phyloP scores from a whole-genome alignment of 2,888 invertebrate genomes.

The Chrysopilus asiliformis region DNA sequence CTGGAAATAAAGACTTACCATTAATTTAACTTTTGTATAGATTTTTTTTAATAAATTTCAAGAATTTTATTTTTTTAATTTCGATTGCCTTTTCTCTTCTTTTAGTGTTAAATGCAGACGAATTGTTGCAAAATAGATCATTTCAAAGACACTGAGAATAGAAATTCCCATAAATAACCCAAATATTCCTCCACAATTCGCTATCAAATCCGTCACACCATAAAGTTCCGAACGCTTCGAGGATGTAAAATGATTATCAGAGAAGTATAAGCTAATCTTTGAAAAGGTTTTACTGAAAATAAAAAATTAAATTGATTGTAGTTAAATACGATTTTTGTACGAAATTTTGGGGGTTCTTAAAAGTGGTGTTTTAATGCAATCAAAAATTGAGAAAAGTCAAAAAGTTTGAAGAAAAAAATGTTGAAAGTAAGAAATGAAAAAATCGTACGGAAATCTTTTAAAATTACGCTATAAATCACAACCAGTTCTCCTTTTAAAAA shows the following conservation, averaged over 20 bases:
- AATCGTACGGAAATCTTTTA: too few relatives aligned
- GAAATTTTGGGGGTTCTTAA: too few relatives aligned
- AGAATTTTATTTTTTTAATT: background rate
- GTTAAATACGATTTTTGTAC: too few relatives aligned
- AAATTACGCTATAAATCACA: too few relatives aligned
- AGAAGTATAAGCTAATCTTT: conserved; percentile 41
- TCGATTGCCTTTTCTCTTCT: background rate
- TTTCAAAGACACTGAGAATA: conserved; percentile 27
- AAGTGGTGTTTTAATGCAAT: too few relatives aligned
- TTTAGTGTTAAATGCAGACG: conserved; percentile 30
- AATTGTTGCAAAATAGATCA: conserved; percentile 35
- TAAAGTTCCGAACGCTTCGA: conserved; percentile 46
- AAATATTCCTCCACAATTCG: conserved; percentile 47
- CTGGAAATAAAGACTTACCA: too few relatives aligned
- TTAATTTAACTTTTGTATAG: too few relatives aligned
- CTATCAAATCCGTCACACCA: conserved; percentile 46
- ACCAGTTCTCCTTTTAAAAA: too few relatives aligned
- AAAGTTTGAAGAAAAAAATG: too few relatives aligned
- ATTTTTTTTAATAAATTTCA: background rate
- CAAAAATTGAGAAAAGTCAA: too few relatives aligned
- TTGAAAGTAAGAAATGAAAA: too few relatives aligned
- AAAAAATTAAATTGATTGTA: background rate
- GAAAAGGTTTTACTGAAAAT: background rate
- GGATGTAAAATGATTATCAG: conserved; percentile 48
- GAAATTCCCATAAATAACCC: conserved; percentile 24